phyloP scores from a whole-genome alignment of 2,888 invertebrate species.

The Agrilus cyanescens region DNA sequence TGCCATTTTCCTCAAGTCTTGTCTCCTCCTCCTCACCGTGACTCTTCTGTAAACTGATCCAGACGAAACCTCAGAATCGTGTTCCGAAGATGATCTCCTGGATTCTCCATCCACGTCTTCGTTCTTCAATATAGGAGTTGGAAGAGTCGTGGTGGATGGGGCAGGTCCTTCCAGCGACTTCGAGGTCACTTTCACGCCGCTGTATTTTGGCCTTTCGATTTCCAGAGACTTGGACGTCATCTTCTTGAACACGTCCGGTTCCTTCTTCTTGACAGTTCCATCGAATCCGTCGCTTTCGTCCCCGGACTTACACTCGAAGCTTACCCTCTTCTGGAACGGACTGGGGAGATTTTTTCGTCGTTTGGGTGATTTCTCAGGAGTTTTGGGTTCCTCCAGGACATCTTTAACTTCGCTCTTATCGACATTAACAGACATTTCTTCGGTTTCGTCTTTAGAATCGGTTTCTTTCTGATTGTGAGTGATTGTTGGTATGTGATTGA shows the following conservation, averaged over 20 bases:
- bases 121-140: too few relatives aligned
- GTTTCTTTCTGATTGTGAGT: neutral
- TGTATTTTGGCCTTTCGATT: too few relatives aligned
- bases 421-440: neutral
- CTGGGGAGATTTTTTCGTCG: neutral
- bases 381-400: neutral
- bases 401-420: neutral
- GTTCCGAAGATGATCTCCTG: conserved; percentile 8
- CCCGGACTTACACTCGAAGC: conserved; percentile 10
- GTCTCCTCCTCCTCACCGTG: conserved; percentile 47
- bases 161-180: too few relatives aligned
- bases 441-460: conserved; percentile 7
- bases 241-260: too few relatives aligned
- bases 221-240: too few relatives aligned
- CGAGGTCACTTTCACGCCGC: too few relatives aligned
- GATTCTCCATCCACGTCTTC: too few relatives aligned
- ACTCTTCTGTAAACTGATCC: conserved; percentile 54
- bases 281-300: too few relatives aligned
- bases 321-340: conserved; percentile 12
- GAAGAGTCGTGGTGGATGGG: too few relatives aligned
- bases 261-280: too few relatives aligned
- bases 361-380: conserved; percentile 6
- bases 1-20: conserved; percentile 32
- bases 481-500: neutral
- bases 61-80: conserved; percentile 44